Evolutionary conservation across 1,140 invertebrate species (phyloP).

Genomic region (Microvelia longipes): DNA sequence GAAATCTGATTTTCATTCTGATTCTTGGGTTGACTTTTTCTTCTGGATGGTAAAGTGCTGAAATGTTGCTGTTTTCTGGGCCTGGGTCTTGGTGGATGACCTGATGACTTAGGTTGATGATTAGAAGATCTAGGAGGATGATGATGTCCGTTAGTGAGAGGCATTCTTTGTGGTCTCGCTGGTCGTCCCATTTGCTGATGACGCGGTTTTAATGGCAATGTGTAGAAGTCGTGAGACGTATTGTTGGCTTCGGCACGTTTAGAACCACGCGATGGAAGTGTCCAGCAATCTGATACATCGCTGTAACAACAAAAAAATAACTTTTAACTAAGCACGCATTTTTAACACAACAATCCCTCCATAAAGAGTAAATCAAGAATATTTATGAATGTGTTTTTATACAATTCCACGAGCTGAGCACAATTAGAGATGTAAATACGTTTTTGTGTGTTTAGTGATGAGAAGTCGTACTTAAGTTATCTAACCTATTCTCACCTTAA

Average conservation of each 20-base stretch:
- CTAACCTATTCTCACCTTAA: too few species aligned
- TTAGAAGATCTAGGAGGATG: neutral
- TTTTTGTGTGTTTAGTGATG: too few species aligned
- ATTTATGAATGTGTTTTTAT: too few species aligned
- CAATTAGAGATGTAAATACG: too few species aligned
- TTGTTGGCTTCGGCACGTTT: slow-evolving; percentile 9
- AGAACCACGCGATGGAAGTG: slow-evolving; percentile 15
- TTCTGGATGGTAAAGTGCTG: slow-evolving; percentile 11
- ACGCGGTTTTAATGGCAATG: slow-evolving; percentile 11
- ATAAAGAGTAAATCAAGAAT: too few species aligned
- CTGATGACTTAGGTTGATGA: neutral
- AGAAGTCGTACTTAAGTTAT: too few species aligned
- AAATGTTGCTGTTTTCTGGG: slow-evolving; percentile 10
- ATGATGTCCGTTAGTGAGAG: slow-evolving; percentile 7
- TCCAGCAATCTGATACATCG: slow-evolving; percentile 12
- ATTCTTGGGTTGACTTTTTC: slow-evolving; percentile 3
- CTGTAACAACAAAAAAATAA: neutral
- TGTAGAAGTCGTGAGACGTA: slow-evolving; percentile 12
- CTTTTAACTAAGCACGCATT: too few species aligned
- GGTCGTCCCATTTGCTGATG: neutral
- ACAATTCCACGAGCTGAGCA: too few species aligned
- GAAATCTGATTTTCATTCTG: neutral
- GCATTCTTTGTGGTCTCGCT: neutral
- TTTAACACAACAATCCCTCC: too few species aligned
- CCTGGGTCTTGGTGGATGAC: neutral